Evolutionary conservation across 2,797 vertebrate species (phyloP).

Genomic region (Pangasius djambal): DNA sequence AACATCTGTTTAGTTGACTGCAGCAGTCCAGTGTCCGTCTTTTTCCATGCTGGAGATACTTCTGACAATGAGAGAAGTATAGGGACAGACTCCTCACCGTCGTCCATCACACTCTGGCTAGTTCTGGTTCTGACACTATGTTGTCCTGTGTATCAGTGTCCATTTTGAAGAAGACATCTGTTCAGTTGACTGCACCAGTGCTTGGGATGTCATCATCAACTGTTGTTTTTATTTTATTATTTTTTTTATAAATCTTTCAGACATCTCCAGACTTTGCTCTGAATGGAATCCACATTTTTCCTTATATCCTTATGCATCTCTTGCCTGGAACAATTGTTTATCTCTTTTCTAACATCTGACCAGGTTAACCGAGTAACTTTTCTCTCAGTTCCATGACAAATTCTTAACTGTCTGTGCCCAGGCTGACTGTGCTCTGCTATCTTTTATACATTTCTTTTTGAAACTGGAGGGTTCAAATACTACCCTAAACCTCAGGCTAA

Average conservation of each 20-base stretch:
- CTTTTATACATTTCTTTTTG: not conserved
- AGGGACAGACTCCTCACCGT: no score
- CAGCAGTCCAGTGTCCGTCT: not conserved
- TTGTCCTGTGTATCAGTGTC: no score
- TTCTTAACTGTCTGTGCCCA: not conserved
- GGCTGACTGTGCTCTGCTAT: not conserved
- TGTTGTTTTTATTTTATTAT: no score
- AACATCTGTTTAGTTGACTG: not conserved
- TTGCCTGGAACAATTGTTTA: not conserved
- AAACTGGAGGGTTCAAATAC: not conserved
- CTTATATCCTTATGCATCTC: not conserved
- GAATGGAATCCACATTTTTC: not conserved
- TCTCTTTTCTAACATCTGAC: conserved; percentile 13
- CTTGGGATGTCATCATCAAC: not conserved
- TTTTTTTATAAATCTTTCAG: not conserved
- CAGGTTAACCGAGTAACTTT: not conserved
- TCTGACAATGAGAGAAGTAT: no score
- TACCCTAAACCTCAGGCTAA: not conserved
- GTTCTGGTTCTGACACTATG: no score
- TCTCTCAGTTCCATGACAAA: not conserved
- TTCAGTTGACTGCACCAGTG: not conserved
- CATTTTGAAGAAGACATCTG: no score
- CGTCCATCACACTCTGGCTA: no score
- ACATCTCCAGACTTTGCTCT: not conserved
- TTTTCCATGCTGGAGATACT: not conserved